Conservation (phyloP, 2,113 vertebrate species). For the Lampris incognitus region DNA sequence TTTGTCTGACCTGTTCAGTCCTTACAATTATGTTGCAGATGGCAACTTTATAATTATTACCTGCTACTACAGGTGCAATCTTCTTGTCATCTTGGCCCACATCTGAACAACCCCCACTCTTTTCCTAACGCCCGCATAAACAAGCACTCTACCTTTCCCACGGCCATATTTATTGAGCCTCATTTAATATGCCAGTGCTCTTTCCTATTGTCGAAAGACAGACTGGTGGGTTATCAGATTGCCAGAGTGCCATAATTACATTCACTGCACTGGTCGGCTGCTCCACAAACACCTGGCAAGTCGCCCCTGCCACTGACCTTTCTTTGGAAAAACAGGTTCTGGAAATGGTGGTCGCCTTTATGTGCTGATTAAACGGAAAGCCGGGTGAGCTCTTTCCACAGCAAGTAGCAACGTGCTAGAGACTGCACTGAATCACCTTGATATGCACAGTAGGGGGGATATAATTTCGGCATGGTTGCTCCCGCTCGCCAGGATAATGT, state of each 20-base stretch:
- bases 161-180: conserved; percentile 53
- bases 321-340: conserved; percentile 32
- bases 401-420: conserved; percentile 24
- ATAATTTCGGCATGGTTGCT: background rate
- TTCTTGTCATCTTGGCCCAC: background rate
- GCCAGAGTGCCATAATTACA: conserved; percentile 75
- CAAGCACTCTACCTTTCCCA: conserved; percentile 21
- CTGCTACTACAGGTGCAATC: background rate
- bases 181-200: conserved; percentile 71
- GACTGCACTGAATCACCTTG: background rate
- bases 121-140: background rate
- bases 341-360: conserved; percentile 41
- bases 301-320: conserved; percentile 68
- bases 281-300: conserved; percentile 72
- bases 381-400: background rate
- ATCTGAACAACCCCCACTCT: background rate
- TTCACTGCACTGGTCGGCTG: conserved; percentile 66
- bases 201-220: conserved; percentile 69
- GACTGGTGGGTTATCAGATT: conserved; percentile 77
- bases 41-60: background rate
- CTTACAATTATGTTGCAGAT: background rate
- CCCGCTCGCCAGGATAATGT: background rate
- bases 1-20: background rate
- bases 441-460: background rate
- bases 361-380: conserved; percentile 24